Conservation (phyloP, 2,888 invertebrate genomes). For the Chymomyza fuscimana region DNA sequence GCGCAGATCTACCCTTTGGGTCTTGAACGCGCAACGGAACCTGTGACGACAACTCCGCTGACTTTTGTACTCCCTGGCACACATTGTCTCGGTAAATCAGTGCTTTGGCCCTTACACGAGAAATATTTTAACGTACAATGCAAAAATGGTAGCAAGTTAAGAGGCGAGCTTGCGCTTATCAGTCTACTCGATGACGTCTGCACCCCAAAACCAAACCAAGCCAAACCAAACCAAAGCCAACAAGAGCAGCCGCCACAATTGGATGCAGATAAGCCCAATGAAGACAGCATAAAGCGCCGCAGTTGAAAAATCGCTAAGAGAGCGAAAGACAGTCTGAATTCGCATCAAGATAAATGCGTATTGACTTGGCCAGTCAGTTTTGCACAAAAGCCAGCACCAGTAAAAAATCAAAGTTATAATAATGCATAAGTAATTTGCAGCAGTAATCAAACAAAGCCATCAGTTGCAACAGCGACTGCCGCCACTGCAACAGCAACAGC, state of each 20-base stretch:
- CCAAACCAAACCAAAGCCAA: background rate
- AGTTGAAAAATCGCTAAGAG: constrained; percentile 63
- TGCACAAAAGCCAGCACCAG: constrained; percentile 24
- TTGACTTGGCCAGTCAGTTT: constrained; percentile 29
- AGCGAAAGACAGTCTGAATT: constrained; percentile 24
- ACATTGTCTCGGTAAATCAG: constrained; percentile 47
- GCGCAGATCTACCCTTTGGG: constrained; percentile 65
- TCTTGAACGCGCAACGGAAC: constrained; percentile 43
- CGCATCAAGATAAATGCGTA: constrained; percentile 68
- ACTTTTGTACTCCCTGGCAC: background rate
- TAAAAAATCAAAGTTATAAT: constrained; percentile 64
- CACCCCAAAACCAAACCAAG: constrained; percentile 35
- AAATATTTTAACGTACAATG: constrained; percentile 72
- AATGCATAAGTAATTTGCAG: constrained; percentile 73
- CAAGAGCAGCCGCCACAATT: background rate
- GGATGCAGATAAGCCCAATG: constrained; percentile 65
- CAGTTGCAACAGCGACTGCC: constrained; percentile 22
- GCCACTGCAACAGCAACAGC: constrained; percentile 38
- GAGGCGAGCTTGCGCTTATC: constrained; percentile 57
- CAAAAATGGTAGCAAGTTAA: constrained; percentile 69
- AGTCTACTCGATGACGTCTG: constrained; percentile 59
- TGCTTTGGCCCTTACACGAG: constrained; percentile 59
- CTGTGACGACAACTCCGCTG: constrained; percentile 13
- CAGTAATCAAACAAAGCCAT: constrained; percentile 62
- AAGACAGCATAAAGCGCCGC: constrained; percentile 75